phyloP scores from a whole-genome alignment of 1,140 invertebrate species.

The Cotesia chilonis region DNA sequence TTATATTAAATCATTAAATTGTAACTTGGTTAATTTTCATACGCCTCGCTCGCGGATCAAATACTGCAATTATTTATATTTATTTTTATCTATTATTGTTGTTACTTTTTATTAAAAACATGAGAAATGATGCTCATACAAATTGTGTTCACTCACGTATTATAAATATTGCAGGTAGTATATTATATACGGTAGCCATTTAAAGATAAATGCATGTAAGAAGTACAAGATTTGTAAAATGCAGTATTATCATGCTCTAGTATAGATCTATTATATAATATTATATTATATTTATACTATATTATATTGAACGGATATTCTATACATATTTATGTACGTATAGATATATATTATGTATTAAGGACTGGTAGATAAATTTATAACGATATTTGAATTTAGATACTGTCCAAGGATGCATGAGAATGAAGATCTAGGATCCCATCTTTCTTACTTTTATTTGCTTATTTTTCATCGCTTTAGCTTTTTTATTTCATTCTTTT shows the following conservation, averaged over 20 bases:
- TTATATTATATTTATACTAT: no score
- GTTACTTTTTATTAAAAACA: background rate
- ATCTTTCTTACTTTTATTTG: constrained; percentile 10
- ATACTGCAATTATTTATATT: background rate
- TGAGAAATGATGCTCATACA: background rate
- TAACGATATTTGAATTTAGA: background rate
- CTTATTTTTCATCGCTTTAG: background rate
- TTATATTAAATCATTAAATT: background rate
- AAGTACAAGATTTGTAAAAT: background rate
- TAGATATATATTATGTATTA: background rate
- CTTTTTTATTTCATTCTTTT: constrained; percentile 16
- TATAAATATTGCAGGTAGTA: no score
- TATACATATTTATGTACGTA: no score
- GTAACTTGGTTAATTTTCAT: background rate
- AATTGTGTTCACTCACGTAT: background rate
- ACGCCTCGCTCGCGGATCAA: background rate
- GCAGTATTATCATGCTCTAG: background rate
- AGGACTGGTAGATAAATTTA: constrained; percentile 6
- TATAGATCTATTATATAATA: background rate
- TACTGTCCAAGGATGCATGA: constrained; percentile 30
- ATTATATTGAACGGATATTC: no score
- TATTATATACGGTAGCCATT: background rate
- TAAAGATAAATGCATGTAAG: background rate
- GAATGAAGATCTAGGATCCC: constrained; percentile 26
- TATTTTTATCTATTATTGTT: background rate